Evolutionary conservation across 2,797 vertebrate species (phyloP), one percentile per base, ranked within the genome.

Genomic region (Euthynnus affinis): DNA sequence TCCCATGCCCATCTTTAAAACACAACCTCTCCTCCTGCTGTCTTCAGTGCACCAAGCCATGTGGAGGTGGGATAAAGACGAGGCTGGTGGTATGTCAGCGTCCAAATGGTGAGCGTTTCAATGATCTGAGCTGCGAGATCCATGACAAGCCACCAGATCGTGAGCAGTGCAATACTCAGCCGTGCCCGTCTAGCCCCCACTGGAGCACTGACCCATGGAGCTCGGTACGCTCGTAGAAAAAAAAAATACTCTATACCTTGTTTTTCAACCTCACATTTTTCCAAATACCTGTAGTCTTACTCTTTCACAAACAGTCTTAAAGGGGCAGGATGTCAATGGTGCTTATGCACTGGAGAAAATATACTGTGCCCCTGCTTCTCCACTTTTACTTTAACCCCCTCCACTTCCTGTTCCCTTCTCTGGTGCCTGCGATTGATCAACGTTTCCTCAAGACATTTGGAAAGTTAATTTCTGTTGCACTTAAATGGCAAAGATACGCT

Each of bases 171-270:
- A 98, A 98, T 94, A 96, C 95, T 85, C 98, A 97, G 62, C 93
- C 96, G 75, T 99, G 98, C 94, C 95, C 96, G 62, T 95, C 94
- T 85, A 96, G 95, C 83, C 95, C 96, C 51, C 95, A 96, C 73
- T 99, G 98, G 98, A 98, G 94, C 87, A 91, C 96, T 90, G 97
- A 97, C 93, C 97, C 97, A 90, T 99, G 98, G 98, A 99, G 97
- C 94, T 96, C 96, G 97, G 98, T 99, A 99, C 96, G 98, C 94
- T 95, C 95, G 87, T 99, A 96, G 97, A 89, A 29, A 29, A 29
- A 29, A 29, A 29, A 84, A 82, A 86, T 86, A 90, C 78, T 90
- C 66, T 89, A 58, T 81, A 73, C 68, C 76, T 87, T 84, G 60
- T 83, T 84, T 83, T 78, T 71, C 67, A 86, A 59, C 76, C 76